Evolutionary conservation across 2,113 vertebrate genomes (phyloP), one percentile per base, ranked within the genome.

Genomic region (Zosterops lateralis): DNA sequence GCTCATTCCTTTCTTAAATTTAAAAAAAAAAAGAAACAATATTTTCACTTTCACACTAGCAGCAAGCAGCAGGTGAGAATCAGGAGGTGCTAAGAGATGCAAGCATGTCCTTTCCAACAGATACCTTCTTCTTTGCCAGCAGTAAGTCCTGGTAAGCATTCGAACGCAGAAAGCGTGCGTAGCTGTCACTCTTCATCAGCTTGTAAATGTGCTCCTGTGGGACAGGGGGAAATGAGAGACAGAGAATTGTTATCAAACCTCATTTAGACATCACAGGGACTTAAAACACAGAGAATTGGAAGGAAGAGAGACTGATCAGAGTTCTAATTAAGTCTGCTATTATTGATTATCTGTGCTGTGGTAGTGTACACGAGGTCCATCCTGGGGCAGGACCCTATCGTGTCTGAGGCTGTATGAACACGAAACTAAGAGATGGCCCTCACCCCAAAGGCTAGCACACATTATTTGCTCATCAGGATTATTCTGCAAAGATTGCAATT

Each of bases 141-240:
- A 99, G 94, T 96, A 99, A 98, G 97, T 99, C 99, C 97, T 99
- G 99, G 97, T 99, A 99, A 95, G 98, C 98, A 48, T 97, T 99
- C 7, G 99, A 99, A 91, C 99, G 98, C 95, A 99, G 98, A 97
- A 99, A 99, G 94, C 99, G 99, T 51, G 99, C 98, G 26, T 99
- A 99, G 98, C 99, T 99, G 98, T 99, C 99, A 97, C 99, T 99
- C 98, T 99, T 99, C 99, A 99, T 99, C 96, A 99, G 98, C 97
- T 99, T 99, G 97, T 99, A 99, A 97, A 99, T 99, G 97, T 99
- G 99, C 95, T 99, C 99, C 99, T 99, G 98, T 50, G 96, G 89
- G 96, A 92, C 3, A 2, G 61, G 87, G 89, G 92, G 72, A 85
- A 95, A 92, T 47, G 66, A 95, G 53, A 84, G 58, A 70, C 54